Base-by-base conservation (phyloP, 2,113 vertebrate genomes). In the Phoenicopterus ruber region DNA sequence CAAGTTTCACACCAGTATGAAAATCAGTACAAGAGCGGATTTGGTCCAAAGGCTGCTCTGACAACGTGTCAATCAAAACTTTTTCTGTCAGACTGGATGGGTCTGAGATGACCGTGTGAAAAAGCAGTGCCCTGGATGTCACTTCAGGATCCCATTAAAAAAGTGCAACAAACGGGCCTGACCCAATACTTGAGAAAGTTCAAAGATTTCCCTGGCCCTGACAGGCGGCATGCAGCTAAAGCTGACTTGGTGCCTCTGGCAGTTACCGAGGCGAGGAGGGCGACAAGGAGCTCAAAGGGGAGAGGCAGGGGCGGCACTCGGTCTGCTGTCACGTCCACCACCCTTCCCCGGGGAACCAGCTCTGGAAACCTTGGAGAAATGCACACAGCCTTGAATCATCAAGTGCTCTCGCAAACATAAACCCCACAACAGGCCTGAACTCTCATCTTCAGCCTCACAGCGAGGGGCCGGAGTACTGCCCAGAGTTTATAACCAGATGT, bases 151-250 rank as follows among this genome's bases (percentile, higher is more conserved):
- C 52, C 57, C 71, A 36, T 13, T 32, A 7, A 55, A 72, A 47
- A 66, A 13, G 9, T 7, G 22, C 63, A 84, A 63, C 42, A 54
- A 73, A 47, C 15, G 40, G 14, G 22, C 42, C 61, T 55, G 42
- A n/a, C 77, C 72, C 61, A 78, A 17, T 10, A 20, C 25, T 47
- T 9, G 22, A 83, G 46, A 16, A 91, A 59, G 42, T 6, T 54
- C 66, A 29, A 19, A 46, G 36, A 44, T 10, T 12, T 86, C n/a
- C 34, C 47, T 0, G 2, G 19, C 36, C 46, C 31, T 4, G 1
- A 28, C 0, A 0, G 17, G 38, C 13, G 71, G 40, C 36, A 19
- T 0, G 0, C 54, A 70, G 15, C 12, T 17, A 20, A 36, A 61
- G 58, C 54, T 49, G 67, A 44, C 46, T 29, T 11, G 47, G 40